A percentile compares a stretch with the other conserved stretches of the same genome.
phyloP scores from a whole-genome alignment of 2,797 vertebrate genomes.

The Clarias platycephalus region DNA sequence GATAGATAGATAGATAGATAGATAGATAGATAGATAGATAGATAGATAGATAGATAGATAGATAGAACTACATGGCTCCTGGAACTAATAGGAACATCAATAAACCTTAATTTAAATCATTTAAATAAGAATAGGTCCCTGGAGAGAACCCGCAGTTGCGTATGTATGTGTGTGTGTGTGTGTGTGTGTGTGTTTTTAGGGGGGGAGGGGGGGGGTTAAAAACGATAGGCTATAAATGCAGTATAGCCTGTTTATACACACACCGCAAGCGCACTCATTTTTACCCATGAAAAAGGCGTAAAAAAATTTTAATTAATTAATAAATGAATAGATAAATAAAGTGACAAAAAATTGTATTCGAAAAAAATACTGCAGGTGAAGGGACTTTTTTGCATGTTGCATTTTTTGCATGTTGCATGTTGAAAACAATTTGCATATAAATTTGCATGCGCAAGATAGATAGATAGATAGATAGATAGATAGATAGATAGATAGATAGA shows the following conservation, averaged over 20 bases:
- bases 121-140: conserved; percentile 11
- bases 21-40: neutral
- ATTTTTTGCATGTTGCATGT: neutral
- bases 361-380: too few species aligned
- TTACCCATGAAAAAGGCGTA: neutral
- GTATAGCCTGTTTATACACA: neutral
- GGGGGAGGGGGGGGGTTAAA: neutral
- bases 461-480: neutral
- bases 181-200: neutral
- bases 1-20: neutral
- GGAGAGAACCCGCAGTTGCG: neutral
- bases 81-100: neutral
- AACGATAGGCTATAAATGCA: neutral
- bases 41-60: neutral
- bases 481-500: too few species aligned
- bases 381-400: neutral
- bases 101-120: conserved; percentile 2
- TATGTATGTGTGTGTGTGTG: neutral
- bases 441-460: neutral
- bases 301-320: neutral
- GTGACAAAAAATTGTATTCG: too few species aligned
- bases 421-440: neutral
- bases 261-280: neutral
- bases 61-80: neutral
- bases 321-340: neutral